Conservation (phyloP, 2,888 invertebrate genomes). For the Odontomyia ornata region DNA sequence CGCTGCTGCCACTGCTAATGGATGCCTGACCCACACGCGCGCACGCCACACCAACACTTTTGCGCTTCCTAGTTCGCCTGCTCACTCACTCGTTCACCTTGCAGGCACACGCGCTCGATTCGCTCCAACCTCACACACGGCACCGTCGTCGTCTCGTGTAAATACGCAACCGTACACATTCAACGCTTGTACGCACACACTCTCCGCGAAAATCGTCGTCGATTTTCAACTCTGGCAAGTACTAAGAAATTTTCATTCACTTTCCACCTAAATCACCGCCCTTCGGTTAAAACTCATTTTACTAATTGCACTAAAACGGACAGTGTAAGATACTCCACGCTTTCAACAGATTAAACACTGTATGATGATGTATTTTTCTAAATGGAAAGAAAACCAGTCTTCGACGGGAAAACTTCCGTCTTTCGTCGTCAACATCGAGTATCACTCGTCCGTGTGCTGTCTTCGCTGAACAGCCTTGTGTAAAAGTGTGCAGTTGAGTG, state of each 20-base stretch:
- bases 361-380: not conserved
- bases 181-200: not conserved
- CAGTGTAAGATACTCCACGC: not conserved
- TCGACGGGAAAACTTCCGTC: conserved; percentile 22
- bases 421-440: conserved; percentile 36
- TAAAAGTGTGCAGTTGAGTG: conserved; percentile 14
- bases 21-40: too few relatives aligned
- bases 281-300: not conserved
- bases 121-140: not conserved
- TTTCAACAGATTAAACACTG: not conserved
- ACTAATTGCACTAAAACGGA: not conserved
- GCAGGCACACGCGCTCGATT: conserved; percentile 28
- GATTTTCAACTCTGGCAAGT: not conserved
- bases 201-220: not conserved
- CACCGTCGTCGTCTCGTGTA: not conserved
- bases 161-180: not conserved
- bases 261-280: not conserved
- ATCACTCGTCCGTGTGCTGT: conserved; percentile 8
- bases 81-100: conserved; percentile 42
- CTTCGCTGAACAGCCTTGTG: not conserved
- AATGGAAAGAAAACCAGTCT: not conserved
- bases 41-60: not conserved
- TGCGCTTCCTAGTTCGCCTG: not conserved
- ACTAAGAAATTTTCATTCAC: conserved; percentile 24
- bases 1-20: not conserved